Evolutionary conservation across 2,113 vertebrate genomes (phyloP).

Genomic region (Sisor rabdophorus): DNA sequence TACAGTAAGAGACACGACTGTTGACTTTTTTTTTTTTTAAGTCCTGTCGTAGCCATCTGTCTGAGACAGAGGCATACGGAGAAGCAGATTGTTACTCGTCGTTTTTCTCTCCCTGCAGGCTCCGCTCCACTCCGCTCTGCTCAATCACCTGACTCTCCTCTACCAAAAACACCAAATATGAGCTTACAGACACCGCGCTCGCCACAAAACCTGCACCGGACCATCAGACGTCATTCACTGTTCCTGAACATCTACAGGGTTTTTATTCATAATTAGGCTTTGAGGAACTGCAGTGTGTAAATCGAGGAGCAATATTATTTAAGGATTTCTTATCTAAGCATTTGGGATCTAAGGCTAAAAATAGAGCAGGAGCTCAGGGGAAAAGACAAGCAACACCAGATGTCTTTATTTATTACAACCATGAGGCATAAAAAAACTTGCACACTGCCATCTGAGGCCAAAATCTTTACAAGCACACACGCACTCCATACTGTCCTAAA

Average conservation of each 20-base stretch:
- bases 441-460: slow-evolving; percentile 8
- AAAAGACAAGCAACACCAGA: slow-evolving; percentile 1
- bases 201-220: neutral
- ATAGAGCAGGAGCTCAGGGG: neutral
- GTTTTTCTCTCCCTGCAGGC: neutral
- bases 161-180: neutral
- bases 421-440: slow-evolving; percentile 1
- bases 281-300: neutral
- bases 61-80: slow-evolving; percentile 8
- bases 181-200: neutral
- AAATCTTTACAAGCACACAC: neutral
- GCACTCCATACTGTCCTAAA: slow-evolving; percentile 14
- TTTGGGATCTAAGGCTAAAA: neutral
- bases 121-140: neutral
- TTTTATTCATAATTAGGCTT: neutral
- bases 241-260: neutral
- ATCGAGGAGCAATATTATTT: too few species aligned
- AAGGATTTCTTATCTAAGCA: too few species aligned
- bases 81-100: slow-evolving; percentile 4
- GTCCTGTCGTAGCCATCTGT: neutral
- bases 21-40: neutral
- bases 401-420: slow-evolving; percentile 12
- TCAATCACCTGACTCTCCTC: slow-evolving; percentile 1
- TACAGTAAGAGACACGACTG: neutral
- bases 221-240: neutral